A percentile compares a stretch with the other conserved stretches of the same genome.
Evolutionary conservation across 2,888 invertebrate genomes (phyloP).

Genomic region (Ichneumon xanthorius): DNA sequence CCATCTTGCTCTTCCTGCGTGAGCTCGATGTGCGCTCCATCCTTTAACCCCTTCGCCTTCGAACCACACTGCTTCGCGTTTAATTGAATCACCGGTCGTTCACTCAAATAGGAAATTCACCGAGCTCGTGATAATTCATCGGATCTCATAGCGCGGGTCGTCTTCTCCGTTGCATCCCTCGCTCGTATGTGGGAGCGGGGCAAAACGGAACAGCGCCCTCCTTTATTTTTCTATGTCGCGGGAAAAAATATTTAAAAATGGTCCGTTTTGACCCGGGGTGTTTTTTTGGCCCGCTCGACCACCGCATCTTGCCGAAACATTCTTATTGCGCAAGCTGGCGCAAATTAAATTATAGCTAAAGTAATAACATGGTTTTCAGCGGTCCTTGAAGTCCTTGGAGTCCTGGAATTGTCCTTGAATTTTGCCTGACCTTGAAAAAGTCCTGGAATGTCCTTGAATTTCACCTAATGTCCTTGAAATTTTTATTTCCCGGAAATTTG

Average conservation of each 20-base stretch:
- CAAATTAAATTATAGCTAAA: too few relatives aligned
- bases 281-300: too few relatives aligned
- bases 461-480: too few relatives aligned
- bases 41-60: conserved; percentile 31
- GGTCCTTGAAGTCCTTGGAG: too few relatives aligned
- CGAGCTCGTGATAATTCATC: conserved; percentile 44
- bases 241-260: not conserved
- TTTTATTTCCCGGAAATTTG: too few relatives aligned
- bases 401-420: too few relatives aligned
- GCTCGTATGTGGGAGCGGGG: not conserved
- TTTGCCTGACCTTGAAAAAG: too few relatives aligned
- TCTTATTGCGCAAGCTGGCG: too few relatives aligned
- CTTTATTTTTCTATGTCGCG: not conserved
- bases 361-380: too few relatives aligned
- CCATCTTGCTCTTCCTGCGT: not conserved
- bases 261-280: too few relatives aligned
- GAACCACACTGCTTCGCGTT: not conserved
- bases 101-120: conserved; percentile 41
- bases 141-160: not conserved
- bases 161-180: not conserved
- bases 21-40: not conserved
- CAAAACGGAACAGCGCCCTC: not conserved
- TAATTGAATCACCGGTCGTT: conserved; percentile 52
- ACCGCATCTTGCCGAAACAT: too few relatives aligned
- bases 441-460: too few relatives aligned